Evolutionary conservation across 2,888 invertebrate genomes (phyloP).

Genomic region (Portevinia maculata): DNA sequence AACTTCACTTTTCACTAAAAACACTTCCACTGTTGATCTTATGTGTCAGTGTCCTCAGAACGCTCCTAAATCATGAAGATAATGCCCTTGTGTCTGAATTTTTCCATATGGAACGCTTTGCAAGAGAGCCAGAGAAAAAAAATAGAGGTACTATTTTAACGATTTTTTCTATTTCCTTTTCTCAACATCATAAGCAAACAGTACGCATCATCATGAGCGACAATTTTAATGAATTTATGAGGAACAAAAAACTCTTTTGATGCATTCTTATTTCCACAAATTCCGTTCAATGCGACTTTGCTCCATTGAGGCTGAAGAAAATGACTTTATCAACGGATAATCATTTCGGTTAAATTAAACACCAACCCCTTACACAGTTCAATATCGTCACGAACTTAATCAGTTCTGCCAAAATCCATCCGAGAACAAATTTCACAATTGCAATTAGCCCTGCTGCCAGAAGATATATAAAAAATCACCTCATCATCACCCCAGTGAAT

Average conservation of each 20-base stretch:
- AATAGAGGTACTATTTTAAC: too few species aligned
- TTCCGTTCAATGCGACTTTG: constrained; percentile 13
- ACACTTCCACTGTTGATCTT: too few species aligned
- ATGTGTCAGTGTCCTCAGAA: too few species aligned
- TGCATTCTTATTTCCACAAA: background rate
- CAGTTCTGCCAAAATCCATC: constrained; percentile 4
- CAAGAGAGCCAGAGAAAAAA: too few species aligned
- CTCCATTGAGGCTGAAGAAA: constrained; percentile 41
- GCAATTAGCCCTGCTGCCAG: constrained; percentile 18
- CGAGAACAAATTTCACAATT: constrained; percentile 33
- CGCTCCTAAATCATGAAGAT: too few species aligned
- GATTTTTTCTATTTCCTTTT: too few species aligned
- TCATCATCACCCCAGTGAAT: constrained; percentile 26
- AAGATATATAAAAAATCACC: constrained; percentile 9
- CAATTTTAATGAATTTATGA: too few species aligned
- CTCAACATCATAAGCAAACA: too few species aligned
- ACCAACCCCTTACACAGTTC: constrained; percentile 28
- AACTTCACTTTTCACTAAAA: too few species aligned
- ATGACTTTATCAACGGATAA: constrained; percentile 66
- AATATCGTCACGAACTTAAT: constrained; percentile 40
- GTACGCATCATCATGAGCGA: too few species aligned
- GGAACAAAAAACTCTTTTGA: background rate
- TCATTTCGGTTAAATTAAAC: constrained; percentile 61
- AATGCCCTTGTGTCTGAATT: too few species aligned
- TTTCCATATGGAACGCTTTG: too few species aligned